phyloP scores from a whole-genome alignment of 1,140 invertebrate genomes.

The Drosophila bifasciata region DNA sequence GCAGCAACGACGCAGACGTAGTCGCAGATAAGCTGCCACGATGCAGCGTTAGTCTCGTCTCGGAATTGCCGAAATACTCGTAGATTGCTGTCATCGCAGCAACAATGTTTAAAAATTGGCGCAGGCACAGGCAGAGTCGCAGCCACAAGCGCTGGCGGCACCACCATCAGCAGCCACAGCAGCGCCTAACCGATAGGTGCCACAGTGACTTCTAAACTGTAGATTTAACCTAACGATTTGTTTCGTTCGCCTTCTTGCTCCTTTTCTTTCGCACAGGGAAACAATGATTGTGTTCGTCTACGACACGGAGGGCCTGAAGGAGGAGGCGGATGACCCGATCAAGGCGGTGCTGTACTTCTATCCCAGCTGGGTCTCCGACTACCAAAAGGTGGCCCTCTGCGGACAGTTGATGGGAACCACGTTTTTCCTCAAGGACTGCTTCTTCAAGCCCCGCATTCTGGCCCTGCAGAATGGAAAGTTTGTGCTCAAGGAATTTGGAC shows the following conservation, averaged over 20 bases:
- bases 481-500: constrained; percentile 90
- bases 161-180: constrained; percentile 37
- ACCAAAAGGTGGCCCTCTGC: constrained; percentile 91
- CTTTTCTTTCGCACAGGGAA: constrained; percentile 86
- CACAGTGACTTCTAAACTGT: constrained; percentile 17
- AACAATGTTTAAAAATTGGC: constrained; percentile 65
- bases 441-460: constrained; percentile 89
- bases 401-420: constrained; percentile 93
- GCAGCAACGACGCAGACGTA: background rate
- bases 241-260: background rate
- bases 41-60: constrained; percentile 37
- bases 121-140: constrained; percentile 17
- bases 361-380: constrained; percentile 92
- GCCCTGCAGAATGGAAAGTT: constrained; percentile 93
- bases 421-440: constrained; percentile 90
- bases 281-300: constrained; percentile 95
- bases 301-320: constrained; percentile 90
- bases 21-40: constrained; percentile 54
- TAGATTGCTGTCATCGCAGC: background rate
- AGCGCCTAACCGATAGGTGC: constrained; percentile 48
- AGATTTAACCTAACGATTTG: background rate
- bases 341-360: constrained; percentile 94
- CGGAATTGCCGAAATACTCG: constrained; percentile 20
- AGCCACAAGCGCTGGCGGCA: constrained; percentile 58
- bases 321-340: constrained; percentile 93